These are phyloP conservation scores for Pluvianellus socialis DNA, from an alignment of 2,113 vertebrate species.

Conservation along the genomic window DNA sequence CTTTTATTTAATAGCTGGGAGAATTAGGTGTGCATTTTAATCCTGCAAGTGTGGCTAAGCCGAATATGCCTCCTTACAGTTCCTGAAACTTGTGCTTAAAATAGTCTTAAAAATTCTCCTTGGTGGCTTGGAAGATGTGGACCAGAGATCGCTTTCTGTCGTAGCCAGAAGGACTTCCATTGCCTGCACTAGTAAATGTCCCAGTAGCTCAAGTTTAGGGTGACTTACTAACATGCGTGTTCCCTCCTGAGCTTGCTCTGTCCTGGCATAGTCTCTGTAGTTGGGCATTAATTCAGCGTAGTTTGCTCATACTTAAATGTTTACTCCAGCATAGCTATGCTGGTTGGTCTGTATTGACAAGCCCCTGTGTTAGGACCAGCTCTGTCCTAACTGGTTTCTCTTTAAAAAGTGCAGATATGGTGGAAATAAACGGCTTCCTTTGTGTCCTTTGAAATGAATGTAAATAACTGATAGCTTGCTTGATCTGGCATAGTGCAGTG, in stretches of 20 bases:
- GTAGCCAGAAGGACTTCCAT: background rate
- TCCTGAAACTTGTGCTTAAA: slow-evolving; percentile 10
- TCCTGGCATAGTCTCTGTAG: background rate
- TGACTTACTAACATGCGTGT: background rate
- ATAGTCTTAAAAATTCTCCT: background rate
- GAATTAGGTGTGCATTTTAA: background rate
- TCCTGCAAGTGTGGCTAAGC: background rate
- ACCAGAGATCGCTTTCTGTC: background rate
- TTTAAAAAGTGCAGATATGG: slow-evolving; percentile 5
- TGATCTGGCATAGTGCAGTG: background rate
- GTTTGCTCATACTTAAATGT: background rate
- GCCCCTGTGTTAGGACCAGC: background rate
- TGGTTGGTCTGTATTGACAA: background rate
- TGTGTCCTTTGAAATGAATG: slow-evolving; percentile 57
- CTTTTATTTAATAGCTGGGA: background rate
- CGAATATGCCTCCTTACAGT: background rate
- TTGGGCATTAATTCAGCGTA: background rate
- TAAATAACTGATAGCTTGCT: slow-evolving; percentile 61
- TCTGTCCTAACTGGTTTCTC: slow-evolving; percentile 4
- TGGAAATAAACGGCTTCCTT: slow-evolving; percentile 46
- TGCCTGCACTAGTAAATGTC: background rate
- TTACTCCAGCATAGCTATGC: background rate
- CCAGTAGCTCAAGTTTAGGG: background rate
- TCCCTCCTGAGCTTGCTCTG: background rate
- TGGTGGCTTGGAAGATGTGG: background rate